Evolutionary conservation across 2,888 invertebrate species (phyloP).

Genomic region (Tupiocoris notatus): DNA sequence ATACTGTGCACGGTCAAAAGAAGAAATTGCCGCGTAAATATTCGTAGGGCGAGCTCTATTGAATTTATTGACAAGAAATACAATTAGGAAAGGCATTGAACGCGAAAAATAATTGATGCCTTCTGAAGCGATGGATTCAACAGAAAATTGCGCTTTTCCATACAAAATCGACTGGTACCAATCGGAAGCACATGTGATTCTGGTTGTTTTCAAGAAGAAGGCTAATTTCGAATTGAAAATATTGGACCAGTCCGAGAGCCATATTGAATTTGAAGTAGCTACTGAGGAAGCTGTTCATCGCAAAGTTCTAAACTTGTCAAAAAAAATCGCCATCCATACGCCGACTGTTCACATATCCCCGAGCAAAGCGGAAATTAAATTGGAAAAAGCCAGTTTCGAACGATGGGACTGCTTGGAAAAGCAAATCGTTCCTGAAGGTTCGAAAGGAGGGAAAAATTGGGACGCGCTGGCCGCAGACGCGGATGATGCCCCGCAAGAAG

Average conservation of each 20-base stretch:
- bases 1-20: no score
- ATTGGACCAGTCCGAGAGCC: background rate
- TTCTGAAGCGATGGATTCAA: background rate
- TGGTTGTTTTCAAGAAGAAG: constrained; percentile 78
- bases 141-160: background rate
- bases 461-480: constrained; percentile 80
- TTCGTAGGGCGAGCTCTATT: no score
- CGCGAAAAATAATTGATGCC: no score
- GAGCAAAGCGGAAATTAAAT: constrained; percentile 81
- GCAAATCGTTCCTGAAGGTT: background rate
- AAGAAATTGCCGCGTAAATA: no score
- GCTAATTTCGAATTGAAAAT: constrained; percentile 48
- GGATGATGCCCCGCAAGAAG: constrained; percentile 68
- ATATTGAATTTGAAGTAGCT: background rate
- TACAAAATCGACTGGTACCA: constrained; percentile 75
- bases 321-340: constrained; percentile 59
- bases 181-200: constrained; percentile 77
- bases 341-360: constrained; percentile 54
- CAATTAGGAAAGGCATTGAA: no score
- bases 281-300: constrained; percentile 49
- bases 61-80: no score
- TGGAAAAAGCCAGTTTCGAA: constrained; percentile 74
- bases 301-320: constrained; percentile 69
- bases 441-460: constrained; percentile 61
- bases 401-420: constrained; percentile 63